A percentile compares a stretch with the other conserved stretches of the same genome.
These are phyloP conservation scores for Trididemnum nubilum DNA, from an alignment of 23 tunicate genomes.

Conservation along the genomic window DNA sequence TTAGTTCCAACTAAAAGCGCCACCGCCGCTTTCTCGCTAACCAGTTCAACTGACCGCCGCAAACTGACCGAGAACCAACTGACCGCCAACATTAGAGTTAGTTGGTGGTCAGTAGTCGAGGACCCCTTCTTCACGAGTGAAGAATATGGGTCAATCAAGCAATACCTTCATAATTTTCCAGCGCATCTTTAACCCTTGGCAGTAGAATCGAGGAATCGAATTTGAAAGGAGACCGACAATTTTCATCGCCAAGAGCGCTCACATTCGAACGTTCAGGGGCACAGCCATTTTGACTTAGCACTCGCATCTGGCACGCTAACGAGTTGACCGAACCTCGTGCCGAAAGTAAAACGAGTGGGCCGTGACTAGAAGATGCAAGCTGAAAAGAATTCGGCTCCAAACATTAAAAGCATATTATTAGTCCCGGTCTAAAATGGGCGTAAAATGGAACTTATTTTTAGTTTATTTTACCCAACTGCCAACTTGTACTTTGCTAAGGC, in stretches of 20 bases:
- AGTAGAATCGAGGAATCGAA: constrained; percentile 42
- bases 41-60: too few relatives aligned
- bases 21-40: too few relatives aligned
- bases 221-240: constrained; percentile 60
- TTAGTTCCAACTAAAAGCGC: too few relatives aligned
- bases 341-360: constrained; percentile 29
- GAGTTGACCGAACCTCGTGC: constrained; percentile 65
- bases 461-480: too few relatives aligned
- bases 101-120: too few relatives aligned
- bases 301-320: constrained; percentile 67
- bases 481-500: too few relatives aligned
- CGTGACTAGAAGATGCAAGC: background rate
- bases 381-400: too few relatives aligned
- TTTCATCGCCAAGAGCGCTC: constrained; percentile 50
- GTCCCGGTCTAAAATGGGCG: background rate
- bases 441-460: background rate
- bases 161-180: constrained; percentile 30
- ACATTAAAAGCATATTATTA: too few relatives aligned
- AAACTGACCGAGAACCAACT: too few relatives aligned
- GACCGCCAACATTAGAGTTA: too few relatives aligned
- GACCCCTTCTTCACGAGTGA: too few relatives aligned
- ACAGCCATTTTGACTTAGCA: constrained; percentile 61
- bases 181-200: constrained; percentile 30
- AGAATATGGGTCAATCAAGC: too few relatives aligned
- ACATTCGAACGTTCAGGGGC: constrained; percentile 71